phyloP scores from a whole-genome alignment of 1,140 invertebrate species.

The Vanessa tameamea region DNA sequence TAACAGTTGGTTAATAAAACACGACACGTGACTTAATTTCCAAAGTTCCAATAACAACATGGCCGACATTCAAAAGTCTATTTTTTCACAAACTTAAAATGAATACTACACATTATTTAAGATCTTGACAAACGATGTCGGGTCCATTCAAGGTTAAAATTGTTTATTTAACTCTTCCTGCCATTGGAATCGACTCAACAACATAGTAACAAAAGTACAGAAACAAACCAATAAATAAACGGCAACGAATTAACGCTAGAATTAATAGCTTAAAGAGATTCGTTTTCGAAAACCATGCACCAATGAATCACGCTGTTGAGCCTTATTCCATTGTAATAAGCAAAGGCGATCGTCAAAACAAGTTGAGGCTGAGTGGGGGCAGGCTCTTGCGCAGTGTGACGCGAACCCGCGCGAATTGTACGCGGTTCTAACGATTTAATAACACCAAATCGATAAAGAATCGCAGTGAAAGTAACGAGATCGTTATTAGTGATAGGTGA shows the following conservation, averaged over 20 bases:
- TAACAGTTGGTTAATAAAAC: too few species aligned
- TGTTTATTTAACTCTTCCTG: too few species aligned
- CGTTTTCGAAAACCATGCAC: slow-evolving; percentile 16
- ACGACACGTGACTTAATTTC: too few species aligned
- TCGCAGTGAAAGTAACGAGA: slow-evolving; percentile 59
- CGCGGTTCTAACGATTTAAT: slow-evolving; percentile 54
- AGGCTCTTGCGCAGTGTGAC: slow-evolving; percentile 59
- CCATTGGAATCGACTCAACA: not conserved
- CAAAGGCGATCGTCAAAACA: slow-evolving; percentile 25
- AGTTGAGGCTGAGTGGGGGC: slow-evolving; percentile 26
- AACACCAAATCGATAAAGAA: slow-evolving; percentile 54
- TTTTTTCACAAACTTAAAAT: too few species aligned
- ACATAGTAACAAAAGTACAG: not conserved
- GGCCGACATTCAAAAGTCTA: too few species aligned
- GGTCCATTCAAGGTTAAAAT: too few species aligned
- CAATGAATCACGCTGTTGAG: slow-evolving; percentile 21
- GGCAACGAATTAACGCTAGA: not conserved
- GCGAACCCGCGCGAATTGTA: slow-evolving; percentile 41
- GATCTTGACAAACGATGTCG: too few species aligned
- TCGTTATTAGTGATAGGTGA: slow-evolving; percentile 3
- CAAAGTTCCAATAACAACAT: too few species aligned
- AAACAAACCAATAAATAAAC: not conserved
- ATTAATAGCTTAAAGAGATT: not conserved
- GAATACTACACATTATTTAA: too few species aligned
- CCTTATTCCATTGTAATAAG: slow-evolving; percentile 29